Evolutionary conservation across 2,113 vertebrate species (phyloP).

Genomic region (Scophthalmus maximus): DNA sequence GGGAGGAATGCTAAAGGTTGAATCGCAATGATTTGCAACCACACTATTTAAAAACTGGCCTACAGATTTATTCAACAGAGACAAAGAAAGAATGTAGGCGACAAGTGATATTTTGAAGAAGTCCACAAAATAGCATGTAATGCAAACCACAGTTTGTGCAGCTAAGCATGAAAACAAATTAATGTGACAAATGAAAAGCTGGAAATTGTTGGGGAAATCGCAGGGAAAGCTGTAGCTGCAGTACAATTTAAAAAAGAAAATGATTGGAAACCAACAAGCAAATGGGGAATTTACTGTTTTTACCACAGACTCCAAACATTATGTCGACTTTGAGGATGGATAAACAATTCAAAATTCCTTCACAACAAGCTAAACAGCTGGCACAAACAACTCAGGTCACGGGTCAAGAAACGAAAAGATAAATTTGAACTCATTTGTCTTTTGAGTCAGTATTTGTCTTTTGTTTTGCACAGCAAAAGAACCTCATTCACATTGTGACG

Average conservation of each 20-base stretch:
- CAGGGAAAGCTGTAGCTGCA: conserved; percentile 4
- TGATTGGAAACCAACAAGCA: conserved; percentile 8
- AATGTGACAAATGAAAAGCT: conserved; percentile 21
- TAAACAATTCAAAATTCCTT: conserved; percentile 28
- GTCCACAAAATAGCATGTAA: conserved; percentile 2
- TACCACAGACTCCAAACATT: conserved; percentile 13
- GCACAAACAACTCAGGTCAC: neutral
- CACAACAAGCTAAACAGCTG: conserved; percentile 22
- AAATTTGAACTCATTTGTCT: neutral
- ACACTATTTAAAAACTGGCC: too few species aligned
- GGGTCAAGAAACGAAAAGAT: neutral
- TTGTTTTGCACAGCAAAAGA: neutral
- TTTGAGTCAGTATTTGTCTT: neutral
- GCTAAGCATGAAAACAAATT: conserved; percentile 15
- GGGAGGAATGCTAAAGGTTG: too few species aligned
- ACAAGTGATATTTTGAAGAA: neutral
- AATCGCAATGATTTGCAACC: neutral
- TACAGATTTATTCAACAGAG: neutral
- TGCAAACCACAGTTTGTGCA: conserved; percentile 30
- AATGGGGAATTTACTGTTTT: conserved; percentile 28
- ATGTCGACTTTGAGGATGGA: conserved; percentile 23
- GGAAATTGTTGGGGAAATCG: neutral
- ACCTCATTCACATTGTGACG: conserved; percentile 9
- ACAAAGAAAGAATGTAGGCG: neutral
- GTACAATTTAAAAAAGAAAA: conserved; percentile 4